phyloP scores from a whole-genome alignment of 2,888 invertebrate genomes.

The Dryobota labecula region DNA sequence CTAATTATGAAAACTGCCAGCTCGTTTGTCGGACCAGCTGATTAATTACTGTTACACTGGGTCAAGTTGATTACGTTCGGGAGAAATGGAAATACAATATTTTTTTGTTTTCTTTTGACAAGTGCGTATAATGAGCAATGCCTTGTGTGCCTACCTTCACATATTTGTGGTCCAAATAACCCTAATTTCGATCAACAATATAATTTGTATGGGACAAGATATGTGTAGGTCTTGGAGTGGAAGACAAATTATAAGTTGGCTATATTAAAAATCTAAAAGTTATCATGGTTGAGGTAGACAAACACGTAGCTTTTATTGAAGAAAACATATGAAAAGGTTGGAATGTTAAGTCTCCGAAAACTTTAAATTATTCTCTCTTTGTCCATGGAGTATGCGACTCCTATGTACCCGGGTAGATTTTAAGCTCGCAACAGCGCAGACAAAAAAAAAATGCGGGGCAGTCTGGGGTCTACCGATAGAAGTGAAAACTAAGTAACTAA shows the following conservation, averaged over 20 bases:
- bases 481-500: no score
- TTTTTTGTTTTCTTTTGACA: slow-evolving; percentile 22
- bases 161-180: not conserved
- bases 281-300: not conserved
- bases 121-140: not conserved
- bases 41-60: slow-evolving; percentile 63
- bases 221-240: not conserved
- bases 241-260: not conserved
- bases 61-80: slow-evolving; percentile 55
- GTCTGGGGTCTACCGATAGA: no score
- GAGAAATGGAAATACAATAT: slow-evolving; percentile 33
- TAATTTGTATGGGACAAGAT: not conserved
- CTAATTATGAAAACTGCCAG: slow-evolving; percentile 68
- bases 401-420: no score
- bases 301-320: not conserved
- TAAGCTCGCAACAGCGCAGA: no score
- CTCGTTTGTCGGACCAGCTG: slow-evolving; percentile 56
- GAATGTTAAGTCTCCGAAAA: no score
- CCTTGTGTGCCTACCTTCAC: not conserved
- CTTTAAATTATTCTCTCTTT: no score
- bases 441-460: no score
- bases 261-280: not conserved
- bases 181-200: not conserved
- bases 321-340: no score
- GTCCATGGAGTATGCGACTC: no score